Evolutionary conservation across 2,888 invertebrate species (phyloP).

Genomic region (Prostheceraeus crozeri): DNA sequence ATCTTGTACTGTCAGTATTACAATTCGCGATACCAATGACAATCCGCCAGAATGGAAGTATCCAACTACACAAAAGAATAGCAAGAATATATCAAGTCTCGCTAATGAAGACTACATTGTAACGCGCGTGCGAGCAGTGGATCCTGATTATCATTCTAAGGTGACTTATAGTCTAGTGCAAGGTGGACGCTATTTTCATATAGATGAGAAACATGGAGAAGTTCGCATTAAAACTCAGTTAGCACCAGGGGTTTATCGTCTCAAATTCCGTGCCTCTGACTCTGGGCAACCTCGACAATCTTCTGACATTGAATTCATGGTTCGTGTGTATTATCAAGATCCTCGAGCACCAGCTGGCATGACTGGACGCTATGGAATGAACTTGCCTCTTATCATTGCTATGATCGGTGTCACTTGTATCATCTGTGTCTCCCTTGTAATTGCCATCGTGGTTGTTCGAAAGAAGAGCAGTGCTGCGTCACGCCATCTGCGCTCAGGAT

Average conservation of each 20-base stretch:
- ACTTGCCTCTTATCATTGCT: constrained; percentile 14
- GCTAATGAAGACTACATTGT: not conserved
- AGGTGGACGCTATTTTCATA: not conserved
- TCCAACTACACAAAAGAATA: constrained; percentile 18
- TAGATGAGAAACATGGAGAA: constrained; percentile 4
- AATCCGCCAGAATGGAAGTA: constrained; percentile 30
- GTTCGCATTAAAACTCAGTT: not conserved
- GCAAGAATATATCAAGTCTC: constrained; percentile 23
- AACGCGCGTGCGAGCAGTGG: not conserved
- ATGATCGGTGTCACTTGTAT: constrained; percentile 10
- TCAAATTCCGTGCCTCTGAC: constrained; percentile 15
- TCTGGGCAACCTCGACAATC: not conserved
- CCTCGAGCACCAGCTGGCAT: too few relatives aligned
- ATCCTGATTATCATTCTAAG: constrained; percentile 16
- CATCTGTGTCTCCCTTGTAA: constrained; percentile 11
- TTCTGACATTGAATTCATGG: not conserved
- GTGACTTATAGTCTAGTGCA: constrained; percentile 12
- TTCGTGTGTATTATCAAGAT: too few relatives aligned
- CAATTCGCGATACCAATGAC: constrained; percentile 33
- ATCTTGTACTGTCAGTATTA: constrained; percentile 28
- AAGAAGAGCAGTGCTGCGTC: not conserved
- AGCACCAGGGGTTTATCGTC: constrained; percentile 5
- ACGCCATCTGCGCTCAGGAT: too few relatives aligned
- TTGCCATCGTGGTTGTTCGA: constrained; percentile 6
- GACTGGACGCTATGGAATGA: not conserved